Conservation (phyloP, 2,113 vertebrate species). For the Calyptomena viridis region DNA sequence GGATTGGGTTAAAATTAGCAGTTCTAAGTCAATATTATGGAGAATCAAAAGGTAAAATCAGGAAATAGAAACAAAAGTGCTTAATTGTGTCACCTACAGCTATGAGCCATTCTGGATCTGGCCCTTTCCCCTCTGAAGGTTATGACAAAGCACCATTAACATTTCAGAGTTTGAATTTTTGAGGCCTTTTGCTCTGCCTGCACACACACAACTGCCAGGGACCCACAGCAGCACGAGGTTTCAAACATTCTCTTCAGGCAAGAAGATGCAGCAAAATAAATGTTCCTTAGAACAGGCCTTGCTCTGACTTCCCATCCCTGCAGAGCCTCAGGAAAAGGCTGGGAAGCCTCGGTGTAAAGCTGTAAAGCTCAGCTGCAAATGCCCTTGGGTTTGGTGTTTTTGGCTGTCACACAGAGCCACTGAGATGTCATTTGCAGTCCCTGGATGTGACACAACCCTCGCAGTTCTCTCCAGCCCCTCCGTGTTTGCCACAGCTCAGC, state of each 20-base stretch:
- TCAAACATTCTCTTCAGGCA: not conserved
- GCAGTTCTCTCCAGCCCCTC: not conserved
- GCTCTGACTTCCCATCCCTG: not conserved
- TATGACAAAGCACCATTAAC: not conserved
- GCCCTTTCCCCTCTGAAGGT: not conserved
- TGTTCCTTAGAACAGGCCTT: not conserved
- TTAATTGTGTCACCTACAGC: not conserved
- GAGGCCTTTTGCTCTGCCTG: not conserved
- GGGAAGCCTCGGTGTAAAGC: not conserved
- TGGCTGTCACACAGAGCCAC: not conserved
- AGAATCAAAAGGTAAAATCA: not conserved
- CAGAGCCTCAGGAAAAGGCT: not conserved
- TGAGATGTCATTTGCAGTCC: not conserved
- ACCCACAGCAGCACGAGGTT: not conserved
- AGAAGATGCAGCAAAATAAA: not conserved
- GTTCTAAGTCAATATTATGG: not conserved
- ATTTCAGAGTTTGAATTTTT: not conserved
- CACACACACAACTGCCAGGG: not conserved
- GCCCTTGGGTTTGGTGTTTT: not conserved
- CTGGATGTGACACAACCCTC: not conserved
- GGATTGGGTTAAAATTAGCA: not conserved
- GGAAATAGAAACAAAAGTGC: not conserved
- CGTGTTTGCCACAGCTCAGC: not conserved
- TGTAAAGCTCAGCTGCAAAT: not conserved
- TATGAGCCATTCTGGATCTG: not conserved